Evolutionary conservation across 2,113 vertebrate species (phyloP), one percentile per base, ranked within the genome.

Genomic region (Chunga burmeisteri): DNA sequence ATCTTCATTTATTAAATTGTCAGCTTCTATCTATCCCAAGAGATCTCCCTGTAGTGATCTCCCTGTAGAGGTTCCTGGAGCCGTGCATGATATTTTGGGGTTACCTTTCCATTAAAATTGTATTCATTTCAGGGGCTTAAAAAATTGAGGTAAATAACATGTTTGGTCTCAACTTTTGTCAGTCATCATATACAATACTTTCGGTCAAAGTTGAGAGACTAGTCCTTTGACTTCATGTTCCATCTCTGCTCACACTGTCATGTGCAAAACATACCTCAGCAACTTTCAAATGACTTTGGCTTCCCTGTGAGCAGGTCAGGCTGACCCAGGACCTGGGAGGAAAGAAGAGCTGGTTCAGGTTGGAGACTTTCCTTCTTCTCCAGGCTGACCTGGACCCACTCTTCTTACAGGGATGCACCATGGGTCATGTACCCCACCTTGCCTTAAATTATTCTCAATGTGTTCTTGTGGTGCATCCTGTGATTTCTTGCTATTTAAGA

Each of bases 1-100:
- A 65, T 90, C 74, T 94, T 80, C 85, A 86, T 93, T 93, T 91
- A 77, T 91, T 90, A 90, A 85, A 92, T 91, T 85, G 87, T 80
- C 87, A 86, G 74, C 62, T 47, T 70, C 90, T 92, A 20, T 36
- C 84, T 91, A n/a, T 94, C 87, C 81, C 72, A n/a, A 0, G 14
- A 83, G 90, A 73, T 52, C 25, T 65, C 47, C 46, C 65, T 4
- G n/a, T 6, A 59, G 72, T 18, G n/a, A n/a, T n/a, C n/a, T n/a
- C n/a, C n/a, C n/a, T n/a, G n/a, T n/a, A n/a, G 44, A 75, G 59
- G 74, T 50, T 94, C 80, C 61, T 82, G 81, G 58, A 82, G 49
- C 53, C 0, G 3, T n/a, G 30, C 11, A 3, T 70, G 78, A 10
- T 61, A 53, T 74, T 82, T 74, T 38, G 55, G 82, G 23, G 36